These are phyloP conservation scores for Trididemnum nubilum DNA, from an alignment of 23 tunicate genomes.

Conservation along the genomic window DNA sequence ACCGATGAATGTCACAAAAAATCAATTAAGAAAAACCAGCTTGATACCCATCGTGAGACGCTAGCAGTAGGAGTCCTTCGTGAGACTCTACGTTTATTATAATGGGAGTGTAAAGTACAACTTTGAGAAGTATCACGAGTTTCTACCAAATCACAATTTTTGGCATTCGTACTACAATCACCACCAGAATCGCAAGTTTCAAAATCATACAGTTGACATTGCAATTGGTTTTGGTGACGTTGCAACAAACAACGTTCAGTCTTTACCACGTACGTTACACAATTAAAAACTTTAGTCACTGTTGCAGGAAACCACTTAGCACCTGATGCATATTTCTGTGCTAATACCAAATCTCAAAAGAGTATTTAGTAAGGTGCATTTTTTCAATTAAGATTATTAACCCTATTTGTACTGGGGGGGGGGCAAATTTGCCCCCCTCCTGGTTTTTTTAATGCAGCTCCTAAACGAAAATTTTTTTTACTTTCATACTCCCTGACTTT, in stretches of 20 bases:
- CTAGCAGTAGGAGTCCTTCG: neutral
- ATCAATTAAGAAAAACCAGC: neutral
- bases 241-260: constrained; percentile 21
- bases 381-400: neutral
- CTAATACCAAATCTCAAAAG: constrained; percentile 8
- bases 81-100: neutral
- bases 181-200: neutral
- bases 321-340: constrained; percentile 17
- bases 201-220: neutral
- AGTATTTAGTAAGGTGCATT: neutral
- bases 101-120: neutral
- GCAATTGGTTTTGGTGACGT: constrained; percentile 29
- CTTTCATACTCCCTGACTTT: no score
- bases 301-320: constrained; percentile 17
- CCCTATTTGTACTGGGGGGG: no score
- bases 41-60: neutral
- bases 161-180: neutral
- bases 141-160: neutral
- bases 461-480: no score
- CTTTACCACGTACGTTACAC: neutral
- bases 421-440: no score
- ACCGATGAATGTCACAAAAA: no score
- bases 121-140: neutral
- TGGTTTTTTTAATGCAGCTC: no score
- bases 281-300: neutral